Conservation (phyloP, 2,113 vertebrate species). For the Mesitornis unicolor region DNA sequence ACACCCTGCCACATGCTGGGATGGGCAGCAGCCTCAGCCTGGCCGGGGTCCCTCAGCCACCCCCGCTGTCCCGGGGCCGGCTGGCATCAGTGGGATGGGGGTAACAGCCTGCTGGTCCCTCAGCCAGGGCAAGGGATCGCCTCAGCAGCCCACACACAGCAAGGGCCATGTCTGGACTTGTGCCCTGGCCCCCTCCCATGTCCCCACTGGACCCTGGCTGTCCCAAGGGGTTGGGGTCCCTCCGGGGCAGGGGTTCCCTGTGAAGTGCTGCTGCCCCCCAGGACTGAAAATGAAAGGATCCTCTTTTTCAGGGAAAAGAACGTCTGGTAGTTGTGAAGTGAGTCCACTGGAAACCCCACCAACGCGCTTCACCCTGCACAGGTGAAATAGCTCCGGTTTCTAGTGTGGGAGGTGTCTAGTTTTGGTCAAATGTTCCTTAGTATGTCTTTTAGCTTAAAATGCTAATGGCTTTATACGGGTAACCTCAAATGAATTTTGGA, state of each 20-base stretch:
- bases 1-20: background rate
- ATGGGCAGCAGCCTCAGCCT: background rate
- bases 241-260: rapidly evolving
- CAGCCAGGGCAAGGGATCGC: background rate
- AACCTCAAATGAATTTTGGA: background rate
- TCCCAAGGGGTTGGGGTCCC: rapidly evolving
- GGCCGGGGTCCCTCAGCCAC: background rate
- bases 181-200: background rate
- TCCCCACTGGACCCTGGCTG: rapidly evolving
- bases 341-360: constrained; percentile 13
- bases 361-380: constrained; percentile 2
- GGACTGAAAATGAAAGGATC: background rate
- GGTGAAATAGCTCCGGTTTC: background rate
- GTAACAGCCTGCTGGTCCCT: background rate
- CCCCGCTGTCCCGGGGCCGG: background rate
- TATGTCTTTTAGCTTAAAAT: background rate
- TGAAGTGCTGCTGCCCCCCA: background rate
- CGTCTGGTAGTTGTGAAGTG: constrained; percentile 38
- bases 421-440: background rate
- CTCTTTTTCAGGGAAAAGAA: background rate
- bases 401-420: background rate
- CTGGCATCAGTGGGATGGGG: background rate
- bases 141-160: rapidly evolving
- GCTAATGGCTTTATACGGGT: background rate
- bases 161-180: background rate